Evolutionary conservation across 2,888 invertebrate genomes (phyloP).

Genomic region (Melieria omissa): DNA sequence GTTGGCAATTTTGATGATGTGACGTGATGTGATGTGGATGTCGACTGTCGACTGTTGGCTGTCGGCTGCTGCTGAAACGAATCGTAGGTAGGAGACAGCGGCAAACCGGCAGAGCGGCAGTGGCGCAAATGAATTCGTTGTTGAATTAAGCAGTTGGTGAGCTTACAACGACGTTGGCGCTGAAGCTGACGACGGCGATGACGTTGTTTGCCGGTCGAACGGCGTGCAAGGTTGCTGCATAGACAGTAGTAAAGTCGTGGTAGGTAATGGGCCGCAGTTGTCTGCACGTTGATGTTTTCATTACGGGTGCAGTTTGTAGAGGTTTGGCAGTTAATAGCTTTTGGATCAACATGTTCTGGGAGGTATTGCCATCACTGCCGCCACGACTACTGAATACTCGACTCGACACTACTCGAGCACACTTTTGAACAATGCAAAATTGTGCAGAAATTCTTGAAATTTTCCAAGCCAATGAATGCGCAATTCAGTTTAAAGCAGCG

Average conservation of each 20-base stretch:
- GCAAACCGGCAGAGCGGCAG: conserved; percentile 7
- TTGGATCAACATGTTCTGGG: background rate
- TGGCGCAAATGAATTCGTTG: conserved; percentile 29
- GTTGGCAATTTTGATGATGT: conserved; percentile 56
- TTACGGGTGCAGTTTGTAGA: background rate
- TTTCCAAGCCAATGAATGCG: no score
- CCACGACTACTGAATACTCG: no score
- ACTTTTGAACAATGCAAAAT: no score
- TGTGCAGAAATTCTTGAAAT: no score
- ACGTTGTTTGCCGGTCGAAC: background rate
- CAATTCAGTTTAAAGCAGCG: no score
- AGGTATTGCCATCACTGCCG: no score
- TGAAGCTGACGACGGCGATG: conserved; percentile 11
- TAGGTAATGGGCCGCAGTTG: background rate
- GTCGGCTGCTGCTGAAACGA: conserved; percentile 17
- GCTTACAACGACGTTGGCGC: background rate
- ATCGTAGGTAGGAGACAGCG: background rate
- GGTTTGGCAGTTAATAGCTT: background rate
- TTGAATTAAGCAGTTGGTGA: conserved; percentile 24
- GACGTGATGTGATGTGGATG: conserved; percentile 36
- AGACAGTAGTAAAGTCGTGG: background rate
- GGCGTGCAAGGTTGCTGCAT: conserved; percentile 1
- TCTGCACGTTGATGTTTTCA: conserved; percentile 19
- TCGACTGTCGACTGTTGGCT: conserved; percentile 23
- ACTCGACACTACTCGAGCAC: no score